Evolutionary conservation across 2,113 vertebrate species (phyloP), one percentile per base, ranked within the genome.

Genomic region (Lamprotornis superbus): DNA sequence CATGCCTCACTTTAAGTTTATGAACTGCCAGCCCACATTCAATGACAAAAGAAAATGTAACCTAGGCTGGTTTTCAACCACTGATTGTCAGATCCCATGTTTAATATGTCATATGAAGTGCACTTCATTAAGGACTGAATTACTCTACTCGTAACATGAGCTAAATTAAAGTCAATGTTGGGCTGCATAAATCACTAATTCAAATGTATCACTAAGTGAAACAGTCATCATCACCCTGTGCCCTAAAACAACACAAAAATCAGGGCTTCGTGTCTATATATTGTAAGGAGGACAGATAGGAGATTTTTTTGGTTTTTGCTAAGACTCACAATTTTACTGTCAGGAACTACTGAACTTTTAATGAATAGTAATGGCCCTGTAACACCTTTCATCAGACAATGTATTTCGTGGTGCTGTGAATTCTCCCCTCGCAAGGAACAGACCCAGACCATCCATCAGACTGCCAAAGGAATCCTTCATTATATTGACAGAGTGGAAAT

Each of bases 71-170:
- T 91, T 97, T 97, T 94, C 96, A 97, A 96, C 94, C 86, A 37
- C 85, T 50, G 83, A 95, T 96, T 96, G 96, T 97, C 95, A 96
- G 93, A 93, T 96, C 89, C 44, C 88, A 78, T 97, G 97, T 97
- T 96, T 89, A 95, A 49, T 97, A 95, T 96, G 97, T 97, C 97
- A 96, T 83, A 76, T 22, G 85, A 92, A 94, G 74, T 93, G 86
- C 94, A 97, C 95, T 97, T 97, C 97, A 97, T 98, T 97, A 98
- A 94, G 94, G 91, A 91, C 88, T 88, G 94, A 97, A 97, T 97
- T 97, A 97, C 96, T 96, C 93, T n/a, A 55, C 91, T 96, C 61
- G 94, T 97, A 97, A 98, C 96, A 84, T 83, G 91, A 98, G 82
- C 96, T 97, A 96, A 97, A 98, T 96, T 97, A 98, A 97, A 92